Evolutionary conservation across 2,888 invertebrate genomes (phyloP), one percentile per base, ranked within the genome.

Genomic region (Pecten maximus): DNA sequence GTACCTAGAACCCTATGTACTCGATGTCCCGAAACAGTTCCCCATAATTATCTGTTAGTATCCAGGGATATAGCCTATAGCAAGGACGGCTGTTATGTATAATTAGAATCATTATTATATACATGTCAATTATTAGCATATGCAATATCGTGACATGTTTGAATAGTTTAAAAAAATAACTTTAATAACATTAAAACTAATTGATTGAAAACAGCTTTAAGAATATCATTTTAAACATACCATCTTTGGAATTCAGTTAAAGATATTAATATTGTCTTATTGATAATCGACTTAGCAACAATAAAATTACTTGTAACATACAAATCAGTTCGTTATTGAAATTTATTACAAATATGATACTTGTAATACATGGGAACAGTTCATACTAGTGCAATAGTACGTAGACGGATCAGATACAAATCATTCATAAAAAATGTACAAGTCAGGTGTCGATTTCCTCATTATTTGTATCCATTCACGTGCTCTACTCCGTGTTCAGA

Each of bases 401-500:
- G 74, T 8, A 10, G 35, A 74, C 28, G 35, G 19, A 74, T 74
- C 28, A 74, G 74, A 35, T 74, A 28, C 10, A 35, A 6, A 28
- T 74, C 74, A 74, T 74, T 74, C 74, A 74, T 74, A 74, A 74
- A 10, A 74, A 74, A 74, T 74, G 74, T 15, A 35, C 74, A 74
- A 35, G 8, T 35, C 28, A 74, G 74, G 74, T 74, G 74, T 74
- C 35, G 74, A 74, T 74, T 74, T 74, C 74, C 28, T 74, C 74
- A 35, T 74, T 74, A 74, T 35, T 28, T 35, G 74, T 74, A 74
- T 28, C 74, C 74, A 74, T 74, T 74, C 74, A 74, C 74, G 35
- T 74, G 74, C 28, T 15, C 16, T 74, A 74, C 28, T 35, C 8
- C 35, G 74, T 35, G 10, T 35, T 28, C 74, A 74, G 74, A 74